Conservation (phyloP, 2,113 vertebrate genomes). For the Leptobrachium ailaonicum region DNA sequence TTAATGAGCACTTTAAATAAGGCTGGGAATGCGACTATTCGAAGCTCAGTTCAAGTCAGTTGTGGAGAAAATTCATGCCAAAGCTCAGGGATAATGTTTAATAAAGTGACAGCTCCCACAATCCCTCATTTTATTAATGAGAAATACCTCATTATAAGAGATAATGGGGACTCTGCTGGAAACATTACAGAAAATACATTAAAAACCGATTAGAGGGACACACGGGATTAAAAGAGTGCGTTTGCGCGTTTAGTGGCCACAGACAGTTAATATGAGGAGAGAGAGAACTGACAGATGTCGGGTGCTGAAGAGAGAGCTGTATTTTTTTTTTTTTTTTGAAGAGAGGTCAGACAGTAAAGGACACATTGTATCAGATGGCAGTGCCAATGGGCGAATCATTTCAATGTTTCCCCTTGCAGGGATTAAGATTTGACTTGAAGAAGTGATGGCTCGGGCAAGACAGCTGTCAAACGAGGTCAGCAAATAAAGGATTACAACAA, state of each 20-base stretch:
- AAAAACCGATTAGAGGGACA: constrained; percentile 43
- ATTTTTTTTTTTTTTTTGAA: constrained; percentile 51
- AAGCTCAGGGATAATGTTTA: constrained; percentile 42
- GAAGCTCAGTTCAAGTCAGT: constrained; percentile 18
- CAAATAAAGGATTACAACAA: constrained; percentile 72
- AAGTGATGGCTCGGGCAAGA: constrained; percentile 68
- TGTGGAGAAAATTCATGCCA: constrained; percentile 23
- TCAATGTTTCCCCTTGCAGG: constrained; percentile 64
- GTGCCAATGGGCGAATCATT: constrained; percentile 59
- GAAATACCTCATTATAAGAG: constrained; percentile 46
- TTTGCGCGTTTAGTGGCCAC: constrained; percentile 22
- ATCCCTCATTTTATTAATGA: constrained; percentile 49
- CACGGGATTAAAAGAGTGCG: constrained; percentile 15
- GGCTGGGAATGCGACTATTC: constrained; percentile 43
- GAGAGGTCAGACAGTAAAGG: constrained; percentile 68
- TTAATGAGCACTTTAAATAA: constrained; percentile 50
- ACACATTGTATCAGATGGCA: constrained; percentile 58
- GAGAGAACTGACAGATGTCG: constrained; percentile 7
- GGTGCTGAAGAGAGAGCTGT: constrained; percentile 18
- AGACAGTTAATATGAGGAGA: constrained; percentile 27
- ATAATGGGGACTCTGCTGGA: constrained; percentile 48
- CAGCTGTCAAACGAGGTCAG: constrained; percentile 66
- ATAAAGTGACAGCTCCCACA: constrained; percentile 47
- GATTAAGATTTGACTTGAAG: constrained; percentile 72
- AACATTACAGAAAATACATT: constrained; percentile 43